phyloP scores from a whole-genome alignment of 1,140 invertebrate species.

The Tigriopus japonicus region DNA sequence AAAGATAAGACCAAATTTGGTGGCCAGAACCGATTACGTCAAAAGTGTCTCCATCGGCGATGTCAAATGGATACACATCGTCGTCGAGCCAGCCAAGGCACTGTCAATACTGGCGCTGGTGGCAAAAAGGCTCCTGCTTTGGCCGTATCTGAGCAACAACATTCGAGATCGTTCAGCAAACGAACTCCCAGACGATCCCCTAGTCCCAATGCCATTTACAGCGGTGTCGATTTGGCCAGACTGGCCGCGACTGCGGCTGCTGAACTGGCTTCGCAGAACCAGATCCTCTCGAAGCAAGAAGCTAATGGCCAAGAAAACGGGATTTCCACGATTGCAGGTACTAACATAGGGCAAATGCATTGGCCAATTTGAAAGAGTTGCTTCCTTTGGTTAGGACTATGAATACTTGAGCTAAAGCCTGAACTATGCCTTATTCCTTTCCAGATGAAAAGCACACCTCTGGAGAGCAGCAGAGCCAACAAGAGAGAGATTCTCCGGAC shows the following conservation, averaged over 20 bases:
- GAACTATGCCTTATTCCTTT: background rate
- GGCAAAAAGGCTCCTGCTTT: background rate
- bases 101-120: background rate
- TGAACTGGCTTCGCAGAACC: background rate
- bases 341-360: too few relatives aligned
- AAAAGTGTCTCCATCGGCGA: slow-evolving; percentile 19
- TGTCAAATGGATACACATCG: slow-evolving; percentile 16
- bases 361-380: background rate
- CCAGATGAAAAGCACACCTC: background rate
- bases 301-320: too few relatives aligned
- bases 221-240: slow-evolving; percentile 11
- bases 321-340: too few relatives aligned
- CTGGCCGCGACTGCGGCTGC: background rate
- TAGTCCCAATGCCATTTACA: slow-evolving; percentile 7
- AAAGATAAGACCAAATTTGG: slow-evolving; percentile 20
- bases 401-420: too few relatives aligned
- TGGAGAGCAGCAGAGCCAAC: background rate
- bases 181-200: background rate
- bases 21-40: slow-evolving; percentile 19
- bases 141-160: background rate
- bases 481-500: background rate
- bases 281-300: too few relatives aligned
- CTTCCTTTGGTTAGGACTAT: too few relatives aligned
- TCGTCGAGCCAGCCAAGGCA: background rate
- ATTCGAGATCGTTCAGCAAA: background rate